Evolutionary conservation across 1,140 invertebrate species (phyloP).

Genomic region (Drosophila rufa): DNA sequence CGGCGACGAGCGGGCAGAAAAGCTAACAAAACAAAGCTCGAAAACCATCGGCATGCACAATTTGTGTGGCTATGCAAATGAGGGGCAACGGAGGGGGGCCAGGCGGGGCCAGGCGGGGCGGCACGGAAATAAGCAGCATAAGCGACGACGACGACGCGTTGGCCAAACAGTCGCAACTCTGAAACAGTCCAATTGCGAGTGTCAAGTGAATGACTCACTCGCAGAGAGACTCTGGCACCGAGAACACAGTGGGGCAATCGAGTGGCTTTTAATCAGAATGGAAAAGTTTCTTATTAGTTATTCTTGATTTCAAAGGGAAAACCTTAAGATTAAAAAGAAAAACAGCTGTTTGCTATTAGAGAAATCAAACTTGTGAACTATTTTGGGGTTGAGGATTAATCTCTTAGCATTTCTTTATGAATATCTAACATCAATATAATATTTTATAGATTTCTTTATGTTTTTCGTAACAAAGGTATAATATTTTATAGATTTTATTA

Average conservation of each 20-base stretch:
- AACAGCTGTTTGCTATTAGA: background rate
- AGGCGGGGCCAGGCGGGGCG: slow-evolving; percentile 11
- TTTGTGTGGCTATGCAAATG: slow-evolving; percentile 67
- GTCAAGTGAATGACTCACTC: slow-evolving; percentile 59
- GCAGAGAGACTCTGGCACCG: background rate
- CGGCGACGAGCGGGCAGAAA: slow-evolving; percentile 38
- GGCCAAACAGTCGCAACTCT: slow-evolving; percentile 45
- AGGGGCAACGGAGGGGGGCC: slow-evolving; percentile 5
- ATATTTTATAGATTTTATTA: too few relatives aligned
- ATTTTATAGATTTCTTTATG: too few relatives aligned
- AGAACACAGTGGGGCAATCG: slow-evolving; percentile 50
- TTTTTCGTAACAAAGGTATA: too few relatives aligned
- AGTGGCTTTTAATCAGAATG: background rate
- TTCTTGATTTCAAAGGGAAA: background rate
- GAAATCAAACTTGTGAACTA: background rate
- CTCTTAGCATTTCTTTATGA: too few relatives aligned
- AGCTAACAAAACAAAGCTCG: slow-evolving; percentile 30
- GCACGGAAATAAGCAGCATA: slow-evolving; percentile 48
- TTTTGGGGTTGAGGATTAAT: too few relatives aligned
- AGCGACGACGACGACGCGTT: slow-evolving; percentile 55
- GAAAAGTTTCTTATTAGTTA: too few relatives aligned
- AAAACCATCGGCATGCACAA: slow-evolving; percentile 66
- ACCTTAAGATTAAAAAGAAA: background rate
- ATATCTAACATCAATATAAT: too few relatives aligned
- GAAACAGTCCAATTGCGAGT: slow-evolving; percentile 33